These are phyloP conservation scores for Onychostoma macrolepis DNA, from an alignment of 2,113 vertebrate genomes.

Conservation along the genomic window DNA sequence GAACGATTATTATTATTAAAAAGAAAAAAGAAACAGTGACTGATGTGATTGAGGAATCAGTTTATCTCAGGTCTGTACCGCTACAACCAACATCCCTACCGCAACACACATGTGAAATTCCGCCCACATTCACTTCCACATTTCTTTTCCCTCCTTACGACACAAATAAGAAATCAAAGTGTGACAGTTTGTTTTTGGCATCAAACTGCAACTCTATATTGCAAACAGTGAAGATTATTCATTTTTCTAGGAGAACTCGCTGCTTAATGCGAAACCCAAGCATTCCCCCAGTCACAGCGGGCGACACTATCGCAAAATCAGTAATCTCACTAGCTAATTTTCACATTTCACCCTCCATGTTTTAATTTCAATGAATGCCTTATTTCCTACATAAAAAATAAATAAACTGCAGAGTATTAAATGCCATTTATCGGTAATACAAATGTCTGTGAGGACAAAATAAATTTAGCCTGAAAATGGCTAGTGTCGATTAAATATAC, in stretches of 20 bases:
- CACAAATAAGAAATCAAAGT: neutral
- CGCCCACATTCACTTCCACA: constrained; percentile 8
- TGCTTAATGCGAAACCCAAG: too few species aligned
- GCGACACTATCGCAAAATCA: too few species aligned
- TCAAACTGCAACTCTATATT: neutral
- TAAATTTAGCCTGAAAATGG: too few species aligned
- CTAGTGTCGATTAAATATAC: too few species aligned
- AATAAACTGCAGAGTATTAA: too few species aligned
- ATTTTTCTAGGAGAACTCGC: neutral
- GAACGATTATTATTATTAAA: neutral
- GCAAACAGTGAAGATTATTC: neutral
- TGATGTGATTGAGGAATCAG: neutral
- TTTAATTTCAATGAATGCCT: too few species aligned
- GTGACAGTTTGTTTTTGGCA: neutral
- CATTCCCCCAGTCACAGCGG: too few species aligned
- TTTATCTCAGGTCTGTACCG: neutral
- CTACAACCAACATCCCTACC: neutral
- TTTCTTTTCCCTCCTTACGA: neutral
- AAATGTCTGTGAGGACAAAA: too few species aligned
- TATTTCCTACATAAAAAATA: too few species aligned
- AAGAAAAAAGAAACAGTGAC: neutral
- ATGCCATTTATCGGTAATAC: too few species aligned
- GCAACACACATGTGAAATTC: neutral
- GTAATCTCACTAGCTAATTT: too few species aligned
- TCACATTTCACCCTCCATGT: too few species aligned